Percentiles rank a stretch among this genome's conserved stretches.
Evolutionary conservation across 2,797 vertebrate genomes (phyloP).

Genomic region (Pterois miles): DNA sequence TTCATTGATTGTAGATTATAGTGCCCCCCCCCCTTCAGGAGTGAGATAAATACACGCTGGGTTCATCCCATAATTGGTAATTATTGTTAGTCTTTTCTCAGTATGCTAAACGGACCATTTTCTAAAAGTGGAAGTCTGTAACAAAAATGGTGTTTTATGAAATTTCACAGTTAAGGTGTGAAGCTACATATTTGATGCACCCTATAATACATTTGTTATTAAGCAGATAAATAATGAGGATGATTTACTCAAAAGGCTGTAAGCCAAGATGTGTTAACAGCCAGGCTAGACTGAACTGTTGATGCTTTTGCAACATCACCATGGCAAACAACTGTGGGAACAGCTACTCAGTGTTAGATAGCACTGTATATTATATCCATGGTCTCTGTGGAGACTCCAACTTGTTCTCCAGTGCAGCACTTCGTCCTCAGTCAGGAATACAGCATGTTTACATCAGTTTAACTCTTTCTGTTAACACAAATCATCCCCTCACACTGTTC

Average conservation of each 20-base stretch:
- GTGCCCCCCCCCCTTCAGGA: constrained; percentile 16
- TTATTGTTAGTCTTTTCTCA: constrained; percentile 4
- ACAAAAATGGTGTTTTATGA: not conserved
- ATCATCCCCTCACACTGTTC: constrained; percentile 20
- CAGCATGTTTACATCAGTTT: constrained; percentile 21
- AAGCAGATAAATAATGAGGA: constrained; percentile 3
- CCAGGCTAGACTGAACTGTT: not conserved
- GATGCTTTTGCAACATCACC: constrained; percentile 5
- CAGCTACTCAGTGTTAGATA: not conserved
- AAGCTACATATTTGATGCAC: constrained; percentile 13
- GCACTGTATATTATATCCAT: not conserved
- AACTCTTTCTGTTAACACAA: constrained; percentile 28
- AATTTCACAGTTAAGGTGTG: constrained; percentile 32
- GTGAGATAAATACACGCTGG: constrained; percentile 5
- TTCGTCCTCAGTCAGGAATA: constrained; percentile 17
- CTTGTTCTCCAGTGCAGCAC: not conserved
- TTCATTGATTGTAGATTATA: not conserved
- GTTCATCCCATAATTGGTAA: constrained; percentile 4
- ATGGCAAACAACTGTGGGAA: constrained; percentile 3
- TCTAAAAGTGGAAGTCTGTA: constrained; percentile 5
- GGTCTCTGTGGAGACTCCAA: not conserved
- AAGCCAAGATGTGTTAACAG: constrained; percentile 7
- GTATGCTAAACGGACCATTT: constrained; percentile 2
- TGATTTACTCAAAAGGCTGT: not conserved
- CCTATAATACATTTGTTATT: constrained; percentile 21